phyloP scores from a whole-genome alignment of 30 jellyfish, hydroid and myxozoan species.

The Aurelia sp. region DNA sequence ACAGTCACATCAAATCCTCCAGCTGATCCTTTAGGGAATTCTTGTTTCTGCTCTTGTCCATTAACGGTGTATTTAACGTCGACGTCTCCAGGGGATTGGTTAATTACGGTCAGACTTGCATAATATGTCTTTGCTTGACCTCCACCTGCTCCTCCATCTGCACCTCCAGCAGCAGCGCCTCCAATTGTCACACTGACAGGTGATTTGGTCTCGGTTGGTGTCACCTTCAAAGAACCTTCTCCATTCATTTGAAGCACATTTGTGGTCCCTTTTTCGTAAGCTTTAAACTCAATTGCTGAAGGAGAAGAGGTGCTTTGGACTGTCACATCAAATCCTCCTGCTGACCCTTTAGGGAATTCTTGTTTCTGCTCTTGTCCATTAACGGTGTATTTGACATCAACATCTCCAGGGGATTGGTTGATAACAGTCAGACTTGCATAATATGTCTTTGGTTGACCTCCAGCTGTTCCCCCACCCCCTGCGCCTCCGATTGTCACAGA shows the following conservation, averaged over 20 bases:
- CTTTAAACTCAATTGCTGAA: constrained; percentile 15
- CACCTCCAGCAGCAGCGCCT: constrained; percentile 3
- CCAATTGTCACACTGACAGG: constrained; percentile 30
- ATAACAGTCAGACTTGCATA: constrained; percentile 27
- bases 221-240: not conserved
- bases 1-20: no score
- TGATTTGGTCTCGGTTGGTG: constrained; percentile 49
- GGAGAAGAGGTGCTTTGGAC: constrained; percentile 22
- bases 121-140: no score
- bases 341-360: constrained; percentile 41
- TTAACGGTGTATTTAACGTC: no score
- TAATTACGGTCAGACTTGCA: no score
- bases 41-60: no score
- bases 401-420: constrained; percentile 37
- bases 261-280: constrained; percentile 45
- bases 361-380: constrained; percentile 37
- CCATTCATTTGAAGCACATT: constrained; percentile 32
- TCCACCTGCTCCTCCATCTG: no score
- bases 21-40: no score
- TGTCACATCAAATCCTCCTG: constrained; percentile 35
- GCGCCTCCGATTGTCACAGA: constrained; percentile 49
- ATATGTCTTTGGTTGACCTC: constrained; percentile 23
- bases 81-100: no score
- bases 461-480: not conserved
- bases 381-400: constrained; percentile 22